These are phyloP conservation scores for Ailuropoda melanoleuca DNA, from an alignment of 2,113 vertebrate species.

Conservation along the genomic window DNA sequence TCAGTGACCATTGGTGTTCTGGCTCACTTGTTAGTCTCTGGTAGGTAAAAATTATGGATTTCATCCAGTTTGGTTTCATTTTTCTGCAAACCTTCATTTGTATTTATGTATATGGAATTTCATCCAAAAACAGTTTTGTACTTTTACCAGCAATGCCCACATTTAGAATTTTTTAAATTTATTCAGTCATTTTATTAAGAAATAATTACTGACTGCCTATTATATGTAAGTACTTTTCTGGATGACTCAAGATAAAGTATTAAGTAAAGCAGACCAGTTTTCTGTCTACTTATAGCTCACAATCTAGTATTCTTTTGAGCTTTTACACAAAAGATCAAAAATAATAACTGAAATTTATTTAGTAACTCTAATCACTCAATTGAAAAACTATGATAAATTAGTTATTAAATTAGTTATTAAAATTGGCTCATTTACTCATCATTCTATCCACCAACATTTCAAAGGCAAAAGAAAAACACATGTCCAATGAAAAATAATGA, in stretches of 20 bases:
- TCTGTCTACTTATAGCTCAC: neutral
- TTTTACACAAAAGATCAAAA: conserved; percentile 7
- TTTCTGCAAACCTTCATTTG: neutral
- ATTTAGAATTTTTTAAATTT: neutral
- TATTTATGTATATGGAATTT: neutral
- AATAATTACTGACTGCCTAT: neutral
- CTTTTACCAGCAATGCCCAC: neutral
- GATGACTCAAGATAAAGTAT: neutral
- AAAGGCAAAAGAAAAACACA: neutral
- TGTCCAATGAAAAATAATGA: neutral
- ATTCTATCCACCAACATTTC: conserved; percentile 1
- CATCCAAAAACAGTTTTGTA: neutral
- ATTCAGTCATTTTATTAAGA: neutral
- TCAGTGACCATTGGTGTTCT: conserved; percentile 33
- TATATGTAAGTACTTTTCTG: neutral
- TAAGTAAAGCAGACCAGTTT: neutral
- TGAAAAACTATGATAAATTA: neutral
- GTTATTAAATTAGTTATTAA: neutral
- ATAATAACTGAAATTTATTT: neutral
- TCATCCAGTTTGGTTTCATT: neutral
- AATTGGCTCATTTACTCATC: conserved; percentile 17
- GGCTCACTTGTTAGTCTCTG: conserved; percentile 13
- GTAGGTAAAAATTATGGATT: conserved; percentile 57
- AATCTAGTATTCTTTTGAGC: neutral
- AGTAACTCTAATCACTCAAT: neutral